A percentile compares a stretch with the other conserved stretches of the same genome.
phyloP scores from a whole-genome alignment of 2,888 invertebrate species.

The Lycophotia porphyrea region DNA sequence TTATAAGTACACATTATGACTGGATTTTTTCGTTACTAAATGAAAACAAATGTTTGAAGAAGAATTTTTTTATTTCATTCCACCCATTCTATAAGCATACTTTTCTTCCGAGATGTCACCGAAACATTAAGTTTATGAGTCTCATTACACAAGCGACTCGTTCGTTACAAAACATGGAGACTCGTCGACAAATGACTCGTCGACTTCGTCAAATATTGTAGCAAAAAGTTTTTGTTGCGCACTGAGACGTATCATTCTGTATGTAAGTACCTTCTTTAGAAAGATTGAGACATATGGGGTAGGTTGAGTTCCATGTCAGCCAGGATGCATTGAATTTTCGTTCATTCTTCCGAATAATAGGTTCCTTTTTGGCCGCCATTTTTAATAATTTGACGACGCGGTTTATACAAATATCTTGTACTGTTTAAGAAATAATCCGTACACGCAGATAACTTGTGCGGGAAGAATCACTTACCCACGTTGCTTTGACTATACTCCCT shows the following conservation, averaged over 20 bases:
- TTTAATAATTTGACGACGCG: not conserved
- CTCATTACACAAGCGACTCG: slow-evolving; percentile 30
- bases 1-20: too few relatives aligned
- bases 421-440: not conserved
- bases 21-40: not conserved
- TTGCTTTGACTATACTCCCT: too few relatives aligned
- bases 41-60: not conserved
- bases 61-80: slow-evolving; percentile 10
- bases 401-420: not conserved
- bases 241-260: slow-evolving; percentile 13
- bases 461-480: too few relatives aligned
- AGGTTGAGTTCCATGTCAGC: not conserved
- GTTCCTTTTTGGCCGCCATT: not conserved
- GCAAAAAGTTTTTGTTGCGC: slow-evolving; percentile 32
- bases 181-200: not conserved
- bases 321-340: not conserved
- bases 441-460: not conserved
- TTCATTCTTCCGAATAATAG: not conserved
- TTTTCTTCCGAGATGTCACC: slow-evolving; percentile 20
- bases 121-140: slow-evolving; percentile 37
- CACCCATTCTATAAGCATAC: not conserved
- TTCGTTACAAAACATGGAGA: slow-evolving; percentile 25
- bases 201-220: slow-evolving; percentile 20
- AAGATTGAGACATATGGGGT: not conserved
- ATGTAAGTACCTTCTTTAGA: slow-evolving; percentile 3